Percentiles rank a stretch among this genome's conserved stretches.
Conservation (phyloP, 2,113 vertebrate species). For the Cettia cetti region DNA sequence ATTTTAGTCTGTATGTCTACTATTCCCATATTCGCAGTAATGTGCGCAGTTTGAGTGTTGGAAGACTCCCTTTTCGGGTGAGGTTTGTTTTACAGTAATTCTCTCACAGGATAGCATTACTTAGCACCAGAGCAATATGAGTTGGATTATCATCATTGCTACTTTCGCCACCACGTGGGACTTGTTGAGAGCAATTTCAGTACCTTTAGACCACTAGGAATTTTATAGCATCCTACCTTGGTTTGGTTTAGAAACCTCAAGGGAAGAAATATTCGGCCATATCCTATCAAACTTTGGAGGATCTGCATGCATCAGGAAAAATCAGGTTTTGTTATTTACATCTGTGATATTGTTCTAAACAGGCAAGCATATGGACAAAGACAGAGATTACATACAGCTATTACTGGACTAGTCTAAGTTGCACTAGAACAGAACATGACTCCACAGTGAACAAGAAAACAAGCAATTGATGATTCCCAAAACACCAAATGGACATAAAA, state of each 20-base stretch:
- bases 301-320: constrained; percentile 92
- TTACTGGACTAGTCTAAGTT: constrained; percentile 72
- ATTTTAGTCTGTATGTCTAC: neutral
- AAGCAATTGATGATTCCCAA: constrained; percentile 85
- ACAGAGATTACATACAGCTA: constrained; percentile 82
- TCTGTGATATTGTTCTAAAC: constrained; percentile 72
- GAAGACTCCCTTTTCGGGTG: neutral
- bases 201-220: constrained; percentile 67
- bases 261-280: constrained; percentile 97
- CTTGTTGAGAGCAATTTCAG: constrained; percentile 35
- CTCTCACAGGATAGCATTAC: neutral
- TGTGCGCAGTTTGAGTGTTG: neutral
- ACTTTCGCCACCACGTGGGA: neutral
- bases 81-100: neutral
- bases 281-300: constrained; percentile 85
- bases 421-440: constrained; percentile 78
- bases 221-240: constrained; percentile 92
- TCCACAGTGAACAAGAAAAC: constrained; percentile 79
- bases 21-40: neutral
- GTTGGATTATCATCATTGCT: neutral
- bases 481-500: constrained; percentile 79
- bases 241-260: constrained; percentile 99
- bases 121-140: neutral
- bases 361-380: constrained; percentile 80
- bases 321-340: constrained; percentile 92